Evolutionary conservation across 2,113 vertebrate genomes (phyloP), one percentile per base, ranked within the genome.

Genomic region (Gavia stellata): DNA sequence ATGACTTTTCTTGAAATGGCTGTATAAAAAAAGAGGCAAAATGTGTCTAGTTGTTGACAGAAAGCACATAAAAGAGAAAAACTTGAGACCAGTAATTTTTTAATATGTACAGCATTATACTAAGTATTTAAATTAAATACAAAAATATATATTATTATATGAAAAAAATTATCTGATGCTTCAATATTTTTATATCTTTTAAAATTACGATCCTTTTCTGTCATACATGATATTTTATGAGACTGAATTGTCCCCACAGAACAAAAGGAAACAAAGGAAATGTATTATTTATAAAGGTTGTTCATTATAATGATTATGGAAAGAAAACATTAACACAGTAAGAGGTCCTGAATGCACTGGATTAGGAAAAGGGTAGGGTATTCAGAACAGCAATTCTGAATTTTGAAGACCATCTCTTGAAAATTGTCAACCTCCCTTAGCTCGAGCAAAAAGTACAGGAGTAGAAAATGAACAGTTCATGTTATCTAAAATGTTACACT

Each of bases 11-110:
- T 96, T 96, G 95, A 97, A 96, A 91, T 88, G 38, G 73, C 67
- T 94, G 61, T 86, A 50, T 93, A 86, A 85, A 97, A 95, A 91
- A 96, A 95, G 86, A 94, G 90, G 72, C 86, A 89, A 96, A 97
- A 94, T 93, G 85, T 96, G 92, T 95, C 94, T 97, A 61, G 14
- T 25, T 92, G 82, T 93, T 97, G 86, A 62, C 82, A 94, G 85
- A 90, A 92, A 70, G 82, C 56, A 71, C 15, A 50, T 79, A n/a
- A 84, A 92, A 90, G 71, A 96, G 91, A 91, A 88, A 85, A 96
- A 78, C 77, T 95, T 49, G 78, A 96, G 96, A 95, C 87, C 84
- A 92, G 89, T 96, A 84, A 84, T 96, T 97, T 96, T 94, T 92
- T 84, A 73, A 93, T 92, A 77, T 68, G 49, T 96, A 86, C 75